Evolutionary conservation across 2,113 vertebrate species (phyloP).

Genomic region (human (Homo sapiens)): DNA sequence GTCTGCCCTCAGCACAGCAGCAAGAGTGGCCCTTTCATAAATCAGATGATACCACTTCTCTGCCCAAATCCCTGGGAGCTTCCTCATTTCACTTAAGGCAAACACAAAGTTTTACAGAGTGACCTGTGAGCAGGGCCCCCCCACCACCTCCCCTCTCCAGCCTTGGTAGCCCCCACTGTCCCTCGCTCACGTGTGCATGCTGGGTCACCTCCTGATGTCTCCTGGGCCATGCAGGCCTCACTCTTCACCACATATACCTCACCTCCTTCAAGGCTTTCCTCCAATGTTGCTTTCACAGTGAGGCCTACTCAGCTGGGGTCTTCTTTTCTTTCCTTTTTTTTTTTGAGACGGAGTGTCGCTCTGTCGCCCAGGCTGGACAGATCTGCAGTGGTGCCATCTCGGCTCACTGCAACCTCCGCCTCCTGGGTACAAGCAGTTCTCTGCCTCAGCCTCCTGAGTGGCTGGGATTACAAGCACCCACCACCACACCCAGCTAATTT

Average conservation of each 20-base stretch:
- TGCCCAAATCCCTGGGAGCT: background rate
- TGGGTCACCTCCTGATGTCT: background rate
- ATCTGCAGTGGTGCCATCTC: too few relatives aligned
- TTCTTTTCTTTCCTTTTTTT: too few relatives aligned
- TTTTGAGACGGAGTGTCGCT: too few relatives aligned
- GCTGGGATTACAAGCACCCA: too few relatives aligned
- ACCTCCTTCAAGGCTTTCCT: background rate
- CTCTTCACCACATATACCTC: background rate
- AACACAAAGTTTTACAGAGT: background rate
- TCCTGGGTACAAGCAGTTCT: too few relatives aligned
- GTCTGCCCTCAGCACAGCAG: background rate
- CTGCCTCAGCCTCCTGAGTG: too few relatives aligned
- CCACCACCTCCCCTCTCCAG: background rate
- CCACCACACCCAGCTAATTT: too few relatives aligned
- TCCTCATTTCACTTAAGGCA: background rate
- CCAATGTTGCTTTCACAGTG: background rate
- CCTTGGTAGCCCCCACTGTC: background rate
- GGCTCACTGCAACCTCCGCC: too few relatives aligned
- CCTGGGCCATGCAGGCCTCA: background rate
- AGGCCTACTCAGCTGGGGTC: background rate
- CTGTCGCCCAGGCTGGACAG: too few relatives aligned
- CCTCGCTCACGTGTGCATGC: rapidly evolving
- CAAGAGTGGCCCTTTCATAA: background rate
- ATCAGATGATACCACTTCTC: background rate
- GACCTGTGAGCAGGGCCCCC: background rate